A percentile compares a stretch with the other conserved stretches of the same genome.
These are phyloP conservation scores for Actinia equina DNA, from an alignment of 64 coral and sea anemone genomes.

Conservation along the genomic window DNA sequence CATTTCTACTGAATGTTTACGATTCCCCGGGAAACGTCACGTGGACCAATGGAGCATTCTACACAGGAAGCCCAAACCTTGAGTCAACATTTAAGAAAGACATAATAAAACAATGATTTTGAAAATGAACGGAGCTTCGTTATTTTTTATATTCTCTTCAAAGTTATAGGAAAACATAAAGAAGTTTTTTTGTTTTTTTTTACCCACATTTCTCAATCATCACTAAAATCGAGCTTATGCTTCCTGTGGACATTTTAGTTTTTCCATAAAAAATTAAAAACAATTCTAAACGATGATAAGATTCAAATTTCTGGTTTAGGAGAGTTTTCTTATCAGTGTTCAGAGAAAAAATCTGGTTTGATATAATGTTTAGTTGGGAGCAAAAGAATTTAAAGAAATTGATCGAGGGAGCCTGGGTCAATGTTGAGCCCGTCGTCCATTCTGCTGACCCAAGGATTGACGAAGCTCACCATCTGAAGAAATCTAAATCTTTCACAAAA, in stretches of 20 bases:
- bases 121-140: too few species aligned
- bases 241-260: neutral
- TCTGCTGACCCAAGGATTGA: neutral
- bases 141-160: too few species aligned
- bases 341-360: too few species aligned
- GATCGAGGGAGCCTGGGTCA: neutral
- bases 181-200: neutral
- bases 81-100: too few species aligned
- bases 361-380: too few species aligned
- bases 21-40: neutral
- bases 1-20: neutral
- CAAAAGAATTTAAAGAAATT: neutral
- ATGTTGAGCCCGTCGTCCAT: neutral
- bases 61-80: neutral
- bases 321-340: too few species aligned
- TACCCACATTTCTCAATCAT: neutral
- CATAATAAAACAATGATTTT: too few species aligned
- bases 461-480: neutral
- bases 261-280: too few species aligned
- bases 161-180: neutral
- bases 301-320: too few species aligned
- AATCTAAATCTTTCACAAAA: neutral
- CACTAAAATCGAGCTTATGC: neutral
- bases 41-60: neutral
- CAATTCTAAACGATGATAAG: too few species aligned